Base-by-base conservation (phyloP, 2,113 vertebrate species). In the Anguilla japonica region DNA sequence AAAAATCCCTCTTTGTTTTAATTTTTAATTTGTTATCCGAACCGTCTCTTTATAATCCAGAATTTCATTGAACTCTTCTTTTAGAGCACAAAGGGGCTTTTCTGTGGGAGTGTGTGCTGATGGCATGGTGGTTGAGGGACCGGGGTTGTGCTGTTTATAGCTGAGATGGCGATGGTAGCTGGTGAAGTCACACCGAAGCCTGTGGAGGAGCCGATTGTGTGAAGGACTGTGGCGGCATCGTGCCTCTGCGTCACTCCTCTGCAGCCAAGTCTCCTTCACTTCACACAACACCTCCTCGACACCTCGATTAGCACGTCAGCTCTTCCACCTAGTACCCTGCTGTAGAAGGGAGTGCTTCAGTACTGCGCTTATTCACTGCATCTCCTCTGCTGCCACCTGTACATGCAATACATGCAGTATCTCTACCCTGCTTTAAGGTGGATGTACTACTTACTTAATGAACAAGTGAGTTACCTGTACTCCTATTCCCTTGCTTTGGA, bases 1-100 rank as follows among this genome's bases (percentile, higher is more conserved):
- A 67, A 60, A 84, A 81, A 60, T 83, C 39, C n/a, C 60, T 40
- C 78, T 53, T 87, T 83, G 63, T 83, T 83, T 50, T 81, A 40
- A 50, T 9, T 20, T 67, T 80, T 60, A 1, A 20, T 60, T 87
- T 67, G 34, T 75, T 84, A 79, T 83, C 67, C 43, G 43, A 87
- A 22, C 81, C 67, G 1, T 87, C 26, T 34, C 22, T 46, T 34
- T 5, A 20, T 84, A 22, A n/a, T 82, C 43, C n/a, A 6, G 8
- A 46, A 82, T n/a, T 53, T 26, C 34, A 34, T 56, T 34, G 46
- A 34, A 53, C 43, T 53, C 43, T 81, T 26, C 34, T 85, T 80
- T 67, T 34, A 16, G 16, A 46, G 53, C 56, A 63, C 79, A 86
- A 63, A 81, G 57, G 79, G 26, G 56, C 53, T 81, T 63, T 81